Base-by-base conservation (phyloP, 2,113 vertebrate genomes). In the Tenebrosternarchus preto region DNA sequence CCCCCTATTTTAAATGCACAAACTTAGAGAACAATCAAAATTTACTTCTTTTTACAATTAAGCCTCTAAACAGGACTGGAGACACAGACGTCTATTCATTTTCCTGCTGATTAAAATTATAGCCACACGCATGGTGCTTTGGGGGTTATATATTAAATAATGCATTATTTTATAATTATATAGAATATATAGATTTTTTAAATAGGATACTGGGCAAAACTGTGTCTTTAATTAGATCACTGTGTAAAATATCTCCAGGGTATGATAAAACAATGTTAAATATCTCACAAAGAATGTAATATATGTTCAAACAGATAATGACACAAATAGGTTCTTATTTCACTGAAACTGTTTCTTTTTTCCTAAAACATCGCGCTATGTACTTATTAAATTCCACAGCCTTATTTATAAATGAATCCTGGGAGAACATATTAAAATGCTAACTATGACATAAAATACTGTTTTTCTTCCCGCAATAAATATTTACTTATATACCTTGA, bases 141-240 rank as follows among this genome's bases (percentile, higher is more conserved):
- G 92, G 93, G 92, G 90, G 90, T 92, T 91, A 89, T 90, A 87
- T 92, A 92, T 93, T 93, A 93, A 94, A 93, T 94, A 94, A 94
- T 94, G 91, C 92, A 93, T 91, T 83, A 91, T 92, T 93, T 92
- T 88, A 91, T 94, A 93, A 94, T 94, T 94, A 94, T 93, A 94
- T 93, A 91, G 92, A 92, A 93, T 92, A 92, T 92, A 93, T 94
- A 93, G 91, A 93, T 93, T 93, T 93, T 90, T 92, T 90, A 91
- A 93, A 93, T 91, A 87, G 92, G 90, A 93, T 92, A 92, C 88
- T 76, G 86, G 89, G 92, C 88, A 92, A 90, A 92, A 89, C 89
- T 85, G 88, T 91, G 87, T 81, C 88, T 93, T 93, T 94, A 93
- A 94, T 93, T 93, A 94, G 91, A 94, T 92, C 81, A 81, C 87